Base-by-base conservation (phyloP, 2,888 invertebrate species). In the Drosophila lutescens region DNA sequence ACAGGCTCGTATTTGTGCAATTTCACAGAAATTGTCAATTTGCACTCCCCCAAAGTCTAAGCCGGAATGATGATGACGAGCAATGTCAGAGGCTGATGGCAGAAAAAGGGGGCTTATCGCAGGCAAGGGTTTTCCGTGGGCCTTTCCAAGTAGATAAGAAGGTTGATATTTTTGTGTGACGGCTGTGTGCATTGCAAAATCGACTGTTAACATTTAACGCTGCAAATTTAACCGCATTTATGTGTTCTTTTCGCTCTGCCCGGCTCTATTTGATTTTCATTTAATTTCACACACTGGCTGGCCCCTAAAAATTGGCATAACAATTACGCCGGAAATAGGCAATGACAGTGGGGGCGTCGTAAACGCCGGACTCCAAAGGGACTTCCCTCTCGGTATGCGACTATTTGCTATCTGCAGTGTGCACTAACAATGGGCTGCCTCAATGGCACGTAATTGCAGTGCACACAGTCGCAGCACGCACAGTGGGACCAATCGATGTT, bases 191-290 rank as follows among this genome's bases (percentile, higher is more conserved):
- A 78, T 67, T 74, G 77, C 70, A 79, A 77, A 86, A 84, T 86
- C 85, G 83, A 77, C 87, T 84, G 83, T 84, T 86, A 79, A 81
- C 86, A 84, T 86, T 84, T 84, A 84, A 81, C 81, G 86, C 83
- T 86, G 76, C 84, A 66, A 83, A 83, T 79, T 80, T 72, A 70
- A 84, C 79, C 81, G 63, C 81, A 86, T 80, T 82, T 86, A 83
- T 86, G 83, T 71, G 70, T 23, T 70, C 50, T 56, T 72, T 68
- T 72, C 65, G 69, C 60, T 6, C 8, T 36, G 41, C 26, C 36
- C 49, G 63, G 51, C 71, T 81, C 84, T 84, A 84, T 86, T 86
- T 86, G 86, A 84, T 79, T 86, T 78, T 72, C 83, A 84, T 84
- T 86, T 84, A 84, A 86, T 86, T 84, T 81, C 78, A 70, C 79